Evolutionary conservation across 1,140 invertebrate genomes (phyloP), one percentile per base, ranked within the genome.

Genomic region (Pseudomyrmex dendroicus): DNA sequence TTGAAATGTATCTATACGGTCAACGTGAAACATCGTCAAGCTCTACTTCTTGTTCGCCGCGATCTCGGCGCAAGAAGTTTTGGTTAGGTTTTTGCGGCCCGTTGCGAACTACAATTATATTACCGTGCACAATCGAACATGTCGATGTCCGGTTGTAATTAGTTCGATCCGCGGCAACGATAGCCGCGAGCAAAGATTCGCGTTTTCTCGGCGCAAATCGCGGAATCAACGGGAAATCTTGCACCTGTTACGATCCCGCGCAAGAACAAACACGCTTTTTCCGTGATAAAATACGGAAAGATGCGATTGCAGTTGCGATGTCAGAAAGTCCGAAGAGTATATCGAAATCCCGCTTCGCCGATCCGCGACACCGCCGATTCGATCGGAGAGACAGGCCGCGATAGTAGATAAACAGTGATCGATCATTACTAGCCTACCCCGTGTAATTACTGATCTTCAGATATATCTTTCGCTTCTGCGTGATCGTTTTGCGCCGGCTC

Each of bases 401-500:
- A 88, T 88, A 64, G 20, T 84, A 86, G 85, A 88, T 86, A 88
- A 84, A 86, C 84, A 52, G 62, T 61, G 66, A 57, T 77, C 84
- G 68, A 62, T 83, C 82, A 86, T 88, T 86, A 82, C 73, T 22
- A 78, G 78, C 50, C 62, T 46, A 73, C 52, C 22, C 64, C 82
- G 63, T 86, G 86, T 88, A 88, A 88, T 88, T 88, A 78, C 86
- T 88, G 86, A 88, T 88, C 74, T 59, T 35, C 70, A 61, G 86
- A 88, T 88, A 88, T 54, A 72, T 83, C 67, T 76, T 59, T 64
- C 22, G 48, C 22, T 15, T 84, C 52, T 59, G 46, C 61, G 10
- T 46, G 22, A 44, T 84, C 72, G 44, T 73, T 80, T 84, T 64
- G 63, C 46, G 15, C 46, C 35, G 48, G 17, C 35, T 48, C 25